Evolutionary conservation across 1,140 invertebrate species (phyloP), one percentile per base, ranked within the genome.

Genomic region (Drosophila burlai): DNA sequence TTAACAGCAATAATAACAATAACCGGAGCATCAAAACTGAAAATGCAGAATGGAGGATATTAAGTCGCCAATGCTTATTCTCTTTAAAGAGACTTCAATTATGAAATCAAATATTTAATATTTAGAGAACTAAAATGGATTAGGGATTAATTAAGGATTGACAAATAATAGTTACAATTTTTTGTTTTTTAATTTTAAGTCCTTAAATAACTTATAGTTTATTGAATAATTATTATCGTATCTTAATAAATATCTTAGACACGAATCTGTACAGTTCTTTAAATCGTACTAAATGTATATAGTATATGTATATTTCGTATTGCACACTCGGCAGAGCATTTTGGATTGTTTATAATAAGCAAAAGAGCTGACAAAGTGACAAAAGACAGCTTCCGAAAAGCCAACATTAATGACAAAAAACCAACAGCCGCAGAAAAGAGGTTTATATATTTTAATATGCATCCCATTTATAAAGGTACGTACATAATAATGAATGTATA

Each of bases 341-440:
- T 38, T 21, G 2, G 4, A 26, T 16, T n/a, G 34, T 40, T 40
- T 47, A 31, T 38, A 36, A 79, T 47, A 73, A 57, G 43, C 49
- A 65, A 42, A 75, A 55, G 55, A 11, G 26, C 61, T 45, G 45
- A 60, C 52, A 67, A 64, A 73, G 66, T 79, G 80, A 26, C 68
- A 69, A 69, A 78, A 62, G 69, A 59, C 64, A 52, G 36, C 36
- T 47, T 36, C 21, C 18, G 36, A 54, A 61, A 57, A 54, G 31
- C 54, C 36, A 72, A 49, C 52, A 46, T 16, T 18, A 49, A 72
- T 40, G 34, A 16, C 68, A 68, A 36, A 24, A 40, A 7, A 9
- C 42, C 46, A 47, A 36, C 18, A 54, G 43, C 43, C 55, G 75
- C 68, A 75, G 38, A 63, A 83, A 83, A 84, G 61, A 61, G 77